phyloP scores from a whole-genome alignment of 2,797 vertebrate genomes.

The Danio aesculapii region DNA sequence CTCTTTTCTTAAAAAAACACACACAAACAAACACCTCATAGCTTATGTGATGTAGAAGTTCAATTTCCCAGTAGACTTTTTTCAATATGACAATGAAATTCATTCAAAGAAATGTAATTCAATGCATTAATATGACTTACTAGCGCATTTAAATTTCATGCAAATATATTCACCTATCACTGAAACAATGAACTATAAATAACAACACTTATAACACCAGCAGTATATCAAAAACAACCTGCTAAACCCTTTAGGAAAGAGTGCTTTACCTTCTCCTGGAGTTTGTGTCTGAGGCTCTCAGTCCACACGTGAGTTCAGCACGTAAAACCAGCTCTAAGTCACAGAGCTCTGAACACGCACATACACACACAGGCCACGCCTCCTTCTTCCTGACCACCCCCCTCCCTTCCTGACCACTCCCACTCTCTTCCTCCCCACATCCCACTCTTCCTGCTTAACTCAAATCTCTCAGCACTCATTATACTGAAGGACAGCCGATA shows the following conservation, averaged over 20 bases:
- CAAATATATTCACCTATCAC: too few relatives aligned
- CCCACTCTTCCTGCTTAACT: conserved; percentile 24
- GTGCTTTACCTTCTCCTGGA: conserved; percentile 47
- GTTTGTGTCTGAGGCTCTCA: conserved; percentile 25
- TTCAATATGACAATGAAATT: too few relatives aligned
- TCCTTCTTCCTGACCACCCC: neutral
- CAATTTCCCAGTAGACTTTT: too few relatives aligned
- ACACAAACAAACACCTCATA: too few relatives aligned
- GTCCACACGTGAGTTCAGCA: conserved; percentile 38
- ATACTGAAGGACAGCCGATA: neutral
- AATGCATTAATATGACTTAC: too few relatives aligned
- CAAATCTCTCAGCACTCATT: conserved; percentile 8
- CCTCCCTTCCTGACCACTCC: conserved; percentile 23
- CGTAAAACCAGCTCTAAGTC: conserved; percentile 36
- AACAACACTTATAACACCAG: too few relatives aligned
- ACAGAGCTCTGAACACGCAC: conserved; percentile 15
- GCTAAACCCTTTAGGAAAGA: neutral
- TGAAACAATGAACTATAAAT: too few relatives aligned
- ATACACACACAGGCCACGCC: conserved; percentile 35
- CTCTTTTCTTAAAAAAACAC: too few relatives aligned
- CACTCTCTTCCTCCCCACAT: conserved; percentile 21
- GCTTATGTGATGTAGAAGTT: too few relatives aligned
- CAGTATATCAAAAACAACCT: neutral
- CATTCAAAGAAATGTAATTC: too few relatives aligned
- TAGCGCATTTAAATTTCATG: too few relatives aligned